Evolutionary conservation across 2,888 invertebrate species (phyloP).

Genomic region (Eupithecia tripunctaria): DNA sequence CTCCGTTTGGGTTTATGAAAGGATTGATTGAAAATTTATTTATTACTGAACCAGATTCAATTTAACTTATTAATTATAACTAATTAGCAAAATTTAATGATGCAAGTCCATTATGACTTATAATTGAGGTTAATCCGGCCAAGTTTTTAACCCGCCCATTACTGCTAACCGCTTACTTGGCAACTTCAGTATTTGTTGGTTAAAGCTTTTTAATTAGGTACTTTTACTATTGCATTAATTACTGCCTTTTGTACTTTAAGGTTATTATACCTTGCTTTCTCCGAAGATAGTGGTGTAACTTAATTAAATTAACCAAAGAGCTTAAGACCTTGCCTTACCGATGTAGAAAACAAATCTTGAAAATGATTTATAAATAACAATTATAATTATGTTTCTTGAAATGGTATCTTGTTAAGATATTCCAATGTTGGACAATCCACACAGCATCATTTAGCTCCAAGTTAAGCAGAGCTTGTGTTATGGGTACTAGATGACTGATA

Average conservation of each 20-base stretch:
- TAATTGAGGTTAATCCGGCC: constrained; percentile 33
- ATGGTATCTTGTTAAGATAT: no score
- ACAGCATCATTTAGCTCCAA: no score
- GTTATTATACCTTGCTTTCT: background rate
- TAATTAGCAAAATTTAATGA: constrained; percentile 27
- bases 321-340: no score
- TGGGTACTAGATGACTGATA: no score
- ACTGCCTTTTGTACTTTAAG: background rate
- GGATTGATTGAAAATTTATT: constrained; percentile 3
- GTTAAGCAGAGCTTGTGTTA: no score
- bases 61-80: constrained; percentile 16
- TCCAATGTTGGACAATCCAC: no score
- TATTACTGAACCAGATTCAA: constrained; percentile 11
- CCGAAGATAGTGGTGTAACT: background rate
- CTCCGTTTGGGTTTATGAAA: constrained; percentile 5
- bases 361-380: no score
- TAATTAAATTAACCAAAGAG: background rate
- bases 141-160: constrained; percentile 33
- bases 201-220: constrained; percentile 22
- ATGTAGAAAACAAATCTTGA: no score
- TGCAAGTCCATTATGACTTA: constrained; percentile 29
- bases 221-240: constrained; percentile 15
- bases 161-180: constrained; percentile 31
- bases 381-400: no score
- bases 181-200: constrained; percentile 22